Evolutionary conservation across 2,888 invertebrate genomes (phyloP).

Genomic region (Apamea crenata): DNA sequence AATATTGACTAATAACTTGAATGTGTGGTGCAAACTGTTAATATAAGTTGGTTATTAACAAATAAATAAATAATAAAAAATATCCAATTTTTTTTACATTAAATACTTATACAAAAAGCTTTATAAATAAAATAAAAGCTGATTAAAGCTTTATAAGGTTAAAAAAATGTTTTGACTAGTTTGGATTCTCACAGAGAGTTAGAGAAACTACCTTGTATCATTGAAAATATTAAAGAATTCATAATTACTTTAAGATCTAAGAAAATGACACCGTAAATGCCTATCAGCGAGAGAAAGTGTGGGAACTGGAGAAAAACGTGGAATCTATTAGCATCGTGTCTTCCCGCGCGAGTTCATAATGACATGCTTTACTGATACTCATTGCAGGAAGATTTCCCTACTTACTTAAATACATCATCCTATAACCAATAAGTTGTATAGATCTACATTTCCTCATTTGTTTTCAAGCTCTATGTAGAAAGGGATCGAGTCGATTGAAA

Average conservation of each 20-base stretch:
- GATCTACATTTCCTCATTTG: not conserved
- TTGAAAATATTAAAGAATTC: not conserved
- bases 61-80: too few relatives aligned
- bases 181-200: not conserved
- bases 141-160: not conserved
- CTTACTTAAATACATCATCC: not conserved
- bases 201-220: not conserved
- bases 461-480: not conserved
- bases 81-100: too few relatives aligned
- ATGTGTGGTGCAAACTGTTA: too few relatives aligned
- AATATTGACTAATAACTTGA: too few relatives aligned
- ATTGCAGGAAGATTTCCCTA: not conserved
- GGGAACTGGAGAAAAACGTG: constrained; percentile 48
- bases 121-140: too few relatives aligned
- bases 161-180: not conserved
- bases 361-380: not conserved
- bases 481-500: not conserved
- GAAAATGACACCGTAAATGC: constrained; percentile 14
- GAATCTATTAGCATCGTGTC: constrained; percentile 25
- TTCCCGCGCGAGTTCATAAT: constrained; percentile 26
- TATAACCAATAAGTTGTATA: not conserved
- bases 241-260: constrained; percentile 18
- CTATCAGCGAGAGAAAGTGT: constrained; percentile 9
- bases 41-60: too few relatives aligned
- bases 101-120: too few relatives aligned